Evolutionary conservation across 2,797 vertebrate genomes (phyloP).

Genomic region (Peromyscus eremicus): DNA sequence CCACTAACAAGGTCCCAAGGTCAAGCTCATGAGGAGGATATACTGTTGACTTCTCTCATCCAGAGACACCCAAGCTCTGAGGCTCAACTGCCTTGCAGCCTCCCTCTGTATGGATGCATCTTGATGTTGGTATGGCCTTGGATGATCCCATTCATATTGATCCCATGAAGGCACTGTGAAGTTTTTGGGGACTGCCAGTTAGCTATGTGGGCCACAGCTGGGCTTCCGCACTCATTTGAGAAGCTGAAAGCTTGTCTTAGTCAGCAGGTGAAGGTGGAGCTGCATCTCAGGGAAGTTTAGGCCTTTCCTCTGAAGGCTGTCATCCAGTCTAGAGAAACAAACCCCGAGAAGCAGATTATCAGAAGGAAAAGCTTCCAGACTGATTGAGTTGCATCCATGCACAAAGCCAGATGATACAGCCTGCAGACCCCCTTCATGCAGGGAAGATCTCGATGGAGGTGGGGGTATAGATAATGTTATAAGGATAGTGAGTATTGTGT

Average conservation of each 20-base stretch:
- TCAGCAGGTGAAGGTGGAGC: background rate
- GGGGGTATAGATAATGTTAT: background rate
- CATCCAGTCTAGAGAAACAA: background rate
- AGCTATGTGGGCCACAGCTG: background rate
- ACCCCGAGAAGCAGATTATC: background rate
- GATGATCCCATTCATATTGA: background rate
- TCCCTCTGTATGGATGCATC: background rate
- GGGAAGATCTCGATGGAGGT: background rate
- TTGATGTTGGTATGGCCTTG: background rate
- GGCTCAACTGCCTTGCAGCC: background rate
- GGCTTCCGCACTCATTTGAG: background rate
- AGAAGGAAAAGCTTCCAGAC: background rate
- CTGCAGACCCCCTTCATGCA: background rate
- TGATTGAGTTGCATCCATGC: background rate
- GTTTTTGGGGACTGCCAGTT: background rate
- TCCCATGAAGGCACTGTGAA: background rate
- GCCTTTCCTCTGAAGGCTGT: background rate
- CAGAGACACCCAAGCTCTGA: background rate
- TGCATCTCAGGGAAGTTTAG: background rate
- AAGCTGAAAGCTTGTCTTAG: background rate
- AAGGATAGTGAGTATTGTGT: background rate
- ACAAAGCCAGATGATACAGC: background rate
- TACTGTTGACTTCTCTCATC: rapidly evolving
- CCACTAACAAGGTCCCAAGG: rapidly evolving
- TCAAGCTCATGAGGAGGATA: background rate